Conservation (phyloP, 2,113 vertebrate species). For the Meriones unguiculatus region DNA sequence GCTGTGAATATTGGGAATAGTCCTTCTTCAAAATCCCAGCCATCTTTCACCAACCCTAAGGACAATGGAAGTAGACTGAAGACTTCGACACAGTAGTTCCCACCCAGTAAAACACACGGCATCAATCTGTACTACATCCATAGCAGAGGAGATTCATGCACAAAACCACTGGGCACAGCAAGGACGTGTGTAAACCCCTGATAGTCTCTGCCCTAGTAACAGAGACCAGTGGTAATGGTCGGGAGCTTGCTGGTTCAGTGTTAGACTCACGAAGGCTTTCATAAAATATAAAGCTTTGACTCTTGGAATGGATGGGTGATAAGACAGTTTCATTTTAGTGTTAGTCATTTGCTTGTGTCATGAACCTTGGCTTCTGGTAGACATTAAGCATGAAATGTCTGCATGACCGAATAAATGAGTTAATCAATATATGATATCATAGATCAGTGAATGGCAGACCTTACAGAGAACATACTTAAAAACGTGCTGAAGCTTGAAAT, state of each 20-base stretch:
- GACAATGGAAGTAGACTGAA: not conserved
- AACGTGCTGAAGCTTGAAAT: conserved; percentile 24
- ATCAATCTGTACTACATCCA: not conserved
- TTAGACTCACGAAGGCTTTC: not conserved
- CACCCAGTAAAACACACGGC: not conserved
- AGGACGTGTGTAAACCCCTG: not conserved
- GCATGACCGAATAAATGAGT: not conserved
- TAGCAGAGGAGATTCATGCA: not conserved
- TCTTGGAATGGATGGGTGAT: not conserved
- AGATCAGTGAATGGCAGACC: not conserved
- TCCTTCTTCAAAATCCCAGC: not conserved
- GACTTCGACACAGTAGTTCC: not conserved
- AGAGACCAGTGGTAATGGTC: not conserved
- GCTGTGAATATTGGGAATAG: not conserved
- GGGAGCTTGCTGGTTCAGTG: not conserved
- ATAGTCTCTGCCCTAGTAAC: too few species aligned
- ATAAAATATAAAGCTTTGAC: conserved; percentile 4
- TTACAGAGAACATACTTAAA: conserved; percentile 2
- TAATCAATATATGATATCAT: not conserved
- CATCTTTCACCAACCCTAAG: not conserved
- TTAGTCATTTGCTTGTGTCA: not conserved
- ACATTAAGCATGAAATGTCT: not conserved
- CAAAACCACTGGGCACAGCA: not conserved
- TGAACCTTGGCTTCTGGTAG: not conserved
- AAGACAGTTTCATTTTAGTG: not conserved